phyloP scores from a whole-genome alignment of 2,113 vertebrate species.

The Scomber japonicus region DNA sequence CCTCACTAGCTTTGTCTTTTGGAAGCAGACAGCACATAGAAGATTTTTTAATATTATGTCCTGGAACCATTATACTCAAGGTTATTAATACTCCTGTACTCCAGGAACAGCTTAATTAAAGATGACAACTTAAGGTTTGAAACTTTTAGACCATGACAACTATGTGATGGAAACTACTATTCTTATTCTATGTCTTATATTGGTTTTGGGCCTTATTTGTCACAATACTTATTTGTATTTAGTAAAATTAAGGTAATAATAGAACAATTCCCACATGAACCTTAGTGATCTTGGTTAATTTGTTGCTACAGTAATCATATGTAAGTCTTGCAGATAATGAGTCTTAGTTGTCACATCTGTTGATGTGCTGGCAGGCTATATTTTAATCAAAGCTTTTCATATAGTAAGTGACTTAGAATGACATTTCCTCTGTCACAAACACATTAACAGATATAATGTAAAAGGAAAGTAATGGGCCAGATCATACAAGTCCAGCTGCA shows the following conservation, averaged over 20 bases:
- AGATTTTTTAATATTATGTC: conserved; percentile 24
- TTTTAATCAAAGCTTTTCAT: not conserved
- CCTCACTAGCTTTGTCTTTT: conserved; percentile 29
- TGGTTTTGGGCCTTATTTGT: no score
- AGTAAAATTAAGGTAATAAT: no score
- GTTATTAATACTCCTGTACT: conserved; percentile 37
- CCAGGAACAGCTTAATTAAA: conserved; percentile 37
- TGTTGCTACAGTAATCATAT: not conserved
- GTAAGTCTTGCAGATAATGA: not conserved
- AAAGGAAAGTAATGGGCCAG: not conserved
- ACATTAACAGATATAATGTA: not conserved
- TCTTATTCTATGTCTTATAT: no score
- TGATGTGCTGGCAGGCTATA: not conserved
- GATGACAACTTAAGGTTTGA: conserved; percentile 26
- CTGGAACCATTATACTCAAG: conserved; percentile 24
- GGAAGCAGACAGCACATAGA: conserved; percentile 9
- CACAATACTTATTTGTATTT: no score
- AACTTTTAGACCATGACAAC: conserved; percentile 15
- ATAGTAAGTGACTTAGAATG: not conserved
- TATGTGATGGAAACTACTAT: not conserved
- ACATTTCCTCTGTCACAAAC: not conserved
- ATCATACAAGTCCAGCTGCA: not conserved
- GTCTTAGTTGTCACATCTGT: not conserved
- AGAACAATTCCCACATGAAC: no score
- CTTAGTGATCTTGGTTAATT: no score